These are phyloP conservation scores for Oscheius sp. DNA, from an alignment of 2,888 invertebrate species.

Conservation along the genomic window DNA sequence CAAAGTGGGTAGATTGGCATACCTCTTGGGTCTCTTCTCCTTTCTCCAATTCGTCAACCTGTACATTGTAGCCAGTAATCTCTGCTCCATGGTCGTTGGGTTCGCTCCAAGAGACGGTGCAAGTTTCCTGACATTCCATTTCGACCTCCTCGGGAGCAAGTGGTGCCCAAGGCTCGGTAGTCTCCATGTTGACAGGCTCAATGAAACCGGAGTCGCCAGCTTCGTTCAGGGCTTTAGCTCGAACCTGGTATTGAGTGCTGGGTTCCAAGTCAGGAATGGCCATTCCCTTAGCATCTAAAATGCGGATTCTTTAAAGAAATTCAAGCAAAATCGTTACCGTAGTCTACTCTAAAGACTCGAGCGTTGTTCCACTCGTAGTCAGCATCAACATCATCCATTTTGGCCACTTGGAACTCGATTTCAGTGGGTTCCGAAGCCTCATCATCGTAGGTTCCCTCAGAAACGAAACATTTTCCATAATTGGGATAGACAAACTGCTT, in stretches of 20 bases:
- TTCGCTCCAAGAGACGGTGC: slow-evolving; percentile 60
- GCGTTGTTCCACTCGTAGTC: slow-evolving; percentile 51
- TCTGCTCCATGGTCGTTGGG: slow-evolving; percentile 64
- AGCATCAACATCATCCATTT: slow-evolving; percentile 45
- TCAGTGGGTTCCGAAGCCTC: slow-evolving; percentile 43
- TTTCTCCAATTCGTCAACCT: slow-evolving; percentile 46
- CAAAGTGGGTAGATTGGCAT: no score
- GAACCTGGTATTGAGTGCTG: slow-evolving; percentile 56
- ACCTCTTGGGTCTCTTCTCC: slow-evolving; percentile 32
- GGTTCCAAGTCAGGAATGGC: slow-evolving; percentile 48
- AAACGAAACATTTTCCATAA: slow-evolving; percentile 55
- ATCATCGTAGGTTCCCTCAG: slow-evolving; percentile 39
- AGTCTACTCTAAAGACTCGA: slow-evolving; percentile 28
- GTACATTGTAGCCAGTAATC: slow-evolving; percentile 52
- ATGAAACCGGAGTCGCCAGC: slow-evolving; percentile 60
- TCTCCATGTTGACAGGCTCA: slow-evolving; percentile 51
- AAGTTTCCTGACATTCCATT: slow-evolving; percentile 57
- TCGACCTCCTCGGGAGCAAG: slow-evolving; percentile 47
- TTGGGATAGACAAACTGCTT: slow-evolving; percentile 58
- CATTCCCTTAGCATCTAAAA: slow-evolving; percentile 41
- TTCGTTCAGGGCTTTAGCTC: slow-evolving; percentile 56
- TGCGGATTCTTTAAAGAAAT: not conserved
- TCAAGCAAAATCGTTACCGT: slow-evolving; percentile 19
- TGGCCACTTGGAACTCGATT: slow-evolving; percentile 43
- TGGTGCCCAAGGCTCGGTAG: slow-evolving; percentile 63